phyloP scores from a whole-genome alignment of 2,797 vertebrate species.

The Heliangelus exortis region DNA sequence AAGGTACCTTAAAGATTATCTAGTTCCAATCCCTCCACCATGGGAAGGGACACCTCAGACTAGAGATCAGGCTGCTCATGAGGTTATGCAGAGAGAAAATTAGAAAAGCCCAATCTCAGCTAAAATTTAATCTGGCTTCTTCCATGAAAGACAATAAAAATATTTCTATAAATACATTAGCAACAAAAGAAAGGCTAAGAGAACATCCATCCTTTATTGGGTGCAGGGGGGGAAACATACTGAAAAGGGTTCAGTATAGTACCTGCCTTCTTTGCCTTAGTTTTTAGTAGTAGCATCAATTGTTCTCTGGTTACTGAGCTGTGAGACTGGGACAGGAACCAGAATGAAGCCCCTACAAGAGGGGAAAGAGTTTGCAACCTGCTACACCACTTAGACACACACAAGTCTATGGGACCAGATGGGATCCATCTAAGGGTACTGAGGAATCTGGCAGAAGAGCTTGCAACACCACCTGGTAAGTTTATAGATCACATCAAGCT shows the following conservation, averaged over 20 bases:
- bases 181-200: neutral
- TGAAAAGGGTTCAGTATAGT: neutral
- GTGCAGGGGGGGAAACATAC: neutral
- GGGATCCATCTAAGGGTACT: neutral
- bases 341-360: neutral
- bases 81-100: neutral
- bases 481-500: neutral
- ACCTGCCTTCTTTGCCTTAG: neutral
- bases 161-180: neutral
- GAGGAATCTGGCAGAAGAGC: neutral
- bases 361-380: neutral
- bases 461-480: neutral
- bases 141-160: neutral
- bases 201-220: neutral
- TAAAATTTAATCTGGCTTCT: neutral
- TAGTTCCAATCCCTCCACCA: too few species aligned
- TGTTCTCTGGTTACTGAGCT: neutral
- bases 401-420: neutral
- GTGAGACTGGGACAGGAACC: neutral
- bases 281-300: neutral
- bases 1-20: too few species aligned
- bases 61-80: too few species aligned
- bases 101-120: neutral
- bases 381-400: neutral
- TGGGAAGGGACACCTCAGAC: too few species aligned